Percentiles rank a stretch among this genome's conserved stretches.
Conservation (phyloP, 2,797 vertebrate species). For the Syncerus caffer region DNA sequence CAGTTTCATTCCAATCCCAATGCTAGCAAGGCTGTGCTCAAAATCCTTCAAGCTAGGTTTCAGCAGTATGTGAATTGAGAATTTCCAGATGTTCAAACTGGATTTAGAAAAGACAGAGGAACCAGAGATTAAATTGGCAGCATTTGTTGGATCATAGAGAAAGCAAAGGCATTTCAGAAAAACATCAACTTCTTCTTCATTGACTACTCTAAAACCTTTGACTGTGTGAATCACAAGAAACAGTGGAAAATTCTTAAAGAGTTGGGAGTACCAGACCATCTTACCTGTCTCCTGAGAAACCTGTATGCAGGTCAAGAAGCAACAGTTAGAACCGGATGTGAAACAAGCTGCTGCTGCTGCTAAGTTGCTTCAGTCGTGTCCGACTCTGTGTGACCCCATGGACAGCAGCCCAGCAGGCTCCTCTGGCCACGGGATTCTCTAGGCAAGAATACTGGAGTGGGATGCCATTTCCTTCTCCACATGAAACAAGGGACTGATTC, state of each 20-base stretch:
- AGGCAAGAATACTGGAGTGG: no score
- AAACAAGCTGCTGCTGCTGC: not conserved
- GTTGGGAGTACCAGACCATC: not conserved
- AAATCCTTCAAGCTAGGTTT: not conserved
- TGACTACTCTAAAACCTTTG: not conserved
- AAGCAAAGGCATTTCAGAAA: not conserved
- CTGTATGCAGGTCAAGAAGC: not conserved
- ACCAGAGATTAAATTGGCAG: not conserved
- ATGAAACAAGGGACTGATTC: not conserved
- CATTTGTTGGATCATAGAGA: not conserved
- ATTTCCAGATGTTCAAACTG: not conserved
- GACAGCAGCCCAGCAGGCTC: no score
- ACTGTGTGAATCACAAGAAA: not conserved
- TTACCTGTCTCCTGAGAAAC: not conserved
- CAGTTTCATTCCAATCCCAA: not conserved
- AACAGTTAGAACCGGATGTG: not conserved
- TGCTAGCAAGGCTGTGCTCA: not conserved
- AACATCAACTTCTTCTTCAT: not conserved
- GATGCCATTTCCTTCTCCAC: no score
- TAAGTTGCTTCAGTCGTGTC: no score
- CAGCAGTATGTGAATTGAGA: not conserved
- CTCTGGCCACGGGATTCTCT: no score
- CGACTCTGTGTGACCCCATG: no score
- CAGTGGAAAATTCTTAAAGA: not conserved
- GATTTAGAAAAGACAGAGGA: not conserved